phyloP scores from a whole-genome alignment of 2,888 invertebrate genomes.

The Idaea aversata region DNA sequence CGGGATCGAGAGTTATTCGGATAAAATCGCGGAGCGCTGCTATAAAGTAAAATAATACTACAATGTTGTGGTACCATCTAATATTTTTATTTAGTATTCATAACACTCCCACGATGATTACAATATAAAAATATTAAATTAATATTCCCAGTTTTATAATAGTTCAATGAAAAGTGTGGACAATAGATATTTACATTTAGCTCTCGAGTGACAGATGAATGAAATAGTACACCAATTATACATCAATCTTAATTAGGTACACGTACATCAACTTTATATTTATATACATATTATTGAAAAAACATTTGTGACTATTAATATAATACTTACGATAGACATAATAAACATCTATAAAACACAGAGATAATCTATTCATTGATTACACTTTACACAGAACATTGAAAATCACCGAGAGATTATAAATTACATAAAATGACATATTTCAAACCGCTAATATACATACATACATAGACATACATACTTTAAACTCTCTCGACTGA shows the following conservation, averaged over 20 bases:
- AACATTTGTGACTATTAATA: conserved; percentile 40
- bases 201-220: conserved; percentile 45
- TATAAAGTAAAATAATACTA: conserved; percentile 28
- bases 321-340: conserved; percentile 16
- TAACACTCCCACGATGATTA: conserved; percentile 52
- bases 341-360: conserved; percentile 62
- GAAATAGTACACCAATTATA: conserved; percentile 45
- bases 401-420: conserved; percentile 25
- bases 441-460: neutral
- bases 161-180: conserved; percentile 60
- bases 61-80: conserved; percentile 53
- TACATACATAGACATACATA: conserved; percentile 24
- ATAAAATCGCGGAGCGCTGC: too few species aligned
- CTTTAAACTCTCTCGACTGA: conserved; percentile 25
- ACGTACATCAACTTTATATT: conserved; percentile 45
- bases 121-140: conserved; percentile 79
- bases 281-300: conserved; percentile 41
- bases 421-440: conserved; percentile 12
- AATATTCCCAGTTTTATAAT: conserved; percentile 59
- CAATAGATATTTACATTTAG: conserved; percentile 59
- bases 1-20: too few species aligned
- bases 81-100: conserved; percentile 78
- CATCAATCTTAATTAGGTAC: conserved; percentile 51
- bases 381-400: conserved; percentile 42
- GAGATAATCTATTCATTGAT: conserved; percentile 44